phyloP scores from a whole-genome alignment of 2,113 vertebrate species.

The Paratilapia polleni region DNA sequence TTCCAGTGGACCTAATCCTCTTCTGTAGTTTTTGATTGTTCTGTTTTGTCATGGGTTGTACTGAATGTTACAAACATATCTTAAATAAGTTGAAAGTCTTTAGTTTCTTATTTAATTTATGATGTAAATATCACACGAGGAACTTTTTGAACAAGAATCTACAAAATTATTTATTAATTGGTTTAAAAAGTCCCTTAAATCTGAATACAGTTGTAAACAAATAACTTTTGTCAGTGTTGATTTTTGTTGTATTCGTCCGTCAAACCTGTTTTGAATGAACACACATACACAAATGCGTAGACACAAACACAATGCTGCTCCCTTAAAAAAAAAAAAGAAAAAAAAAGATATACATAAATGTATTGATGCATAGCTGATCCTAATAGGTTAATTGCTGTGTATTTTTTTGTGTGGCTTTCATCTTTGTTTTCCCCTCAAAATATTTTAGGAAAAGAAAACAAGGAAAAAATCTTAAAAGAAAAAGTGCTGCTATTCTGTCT shows the following conservation, averaged over 20 bases:
- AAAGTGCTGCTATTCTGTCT: neutral
- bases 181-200: conserved; percentile 84
- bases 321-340: conserved; percentile 11
- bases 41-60: conserved; percentile 22
- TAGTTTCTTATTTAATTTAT: conserved; percentile 95
- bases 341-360: neutral
- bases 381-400: conserved; percentile 2
- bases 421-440: neutral
- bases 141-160: conserved; percentile 89
- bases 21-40: neutral
- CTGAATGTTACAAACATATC: conserved; percentile 46
- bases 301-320: conserved; percentile 13
- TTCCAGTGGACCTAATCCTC: neutral
- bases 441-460: conserved; percentile 17
- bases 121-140: conserved; percentile 94
- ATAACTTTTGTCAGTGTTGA: conserved; percentile 20
- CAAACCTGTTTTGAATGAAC: neutral
- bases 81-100: conserved; percentile 85
- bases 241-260: conserved; percentile 28
- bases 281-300: neutral
- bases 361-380: conserved; percentile 4
- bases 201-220: conserved; percentile 89
- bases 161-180: conserved; percentile 99
- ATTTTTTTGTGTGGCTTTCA: conserved; percentile 13
- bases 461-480: neutral